Evolutionary conservation across 2,888 invertebrate species (phyloP), one percentile per base, ranked within the genome.

Genomic region (Encarsia formosa): DNA sequence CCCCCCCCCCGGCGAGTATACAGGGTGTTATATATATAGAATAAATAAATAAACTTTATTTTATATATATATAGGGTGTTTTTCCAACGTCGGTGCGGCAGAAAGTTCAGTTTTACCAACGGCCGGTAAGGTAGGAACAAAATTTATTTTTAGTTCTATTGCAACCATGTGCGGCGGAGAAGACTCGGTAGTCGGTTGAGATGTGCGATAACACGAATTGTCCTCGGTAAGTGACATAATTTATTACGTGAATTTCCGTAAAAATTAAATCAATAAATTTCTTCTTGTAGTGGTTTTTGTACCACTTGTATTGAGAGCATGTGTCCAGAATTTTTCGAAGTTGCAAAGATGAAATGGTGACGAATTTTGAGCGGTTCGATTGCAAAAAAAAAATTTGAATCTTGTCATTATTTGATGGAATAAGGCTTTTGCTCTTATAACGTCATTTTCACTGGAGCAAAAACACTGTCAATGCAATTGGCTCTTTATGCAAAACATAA

Each of bases 331-430:
- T 55, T 59, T 16, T 68, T 65, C 53, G 58, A 4, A 56, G 59
- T 32, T 57, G 49, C 20, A 48, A 51, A 16, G 46, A 57, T 4
- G 52, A 41, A 29, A n/a, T 51, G 18, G 16, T 20, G 23, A 57
- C 61, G 5, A 56, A 57, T 16, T 60, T 61, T n/a, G 54, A 59
- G 38, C 42, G 49, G 6, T 46, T 59, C 29, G 48, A 54, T 15
- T 32, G 45, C 6, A 63, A 58, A 35, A 62, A 49, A 51, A 73
- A 70, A 39, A 67, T 80, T 8, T 67, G 78, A 32, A 80, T 81
- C 8, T 62, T 81, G 9, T 81, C 81, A 1, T 62, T 81, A 11
- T 81, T 80, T 68, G 81, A 81, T 71, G 81, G 81, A 0, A 77
- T n/a, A n/a, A n/a, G n/a, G n/a, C n/a, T n/a, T n/a, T n/a, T n/a